Evolutionary conservation across 2,113 vertebrate genomes (phyloP).

Genomic region (Menidia beryllina): DNA sequence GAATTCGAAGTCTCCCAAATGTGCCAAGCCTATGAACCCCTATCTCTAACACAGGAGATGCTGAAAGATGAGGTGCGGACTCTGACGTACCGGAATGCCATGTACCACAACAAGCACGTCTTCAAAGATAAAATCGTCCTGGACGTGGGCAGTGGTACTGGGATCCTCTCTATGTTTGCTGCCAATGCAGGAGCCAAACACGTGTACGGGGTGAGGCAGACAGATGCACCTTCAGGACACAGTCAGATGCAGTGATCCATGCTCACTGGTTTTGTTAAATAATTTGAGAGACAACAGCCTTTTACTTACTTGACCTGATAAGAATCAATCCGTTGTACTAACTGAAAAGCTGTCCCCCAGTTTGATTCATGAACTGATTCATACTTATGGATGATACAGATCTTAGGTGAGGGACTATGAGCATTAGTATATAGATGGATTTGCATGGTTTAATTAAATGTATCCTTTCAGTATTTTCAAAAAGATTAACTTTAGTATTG

Average conservation of each 20-base stretch:
- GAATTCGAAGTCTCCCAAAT: background rate
- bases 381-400: too few species aligned
- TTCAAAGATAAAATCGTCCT: constrained; percentile 98
- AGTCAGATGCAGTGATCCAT: constrained; percentile 3
- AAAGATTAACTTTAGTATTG: too few species aligned
- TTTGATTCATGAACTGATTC: too few species aligned
- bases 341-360: background rate
- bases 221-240: background rate
- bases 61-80: constrained; percentile 97
- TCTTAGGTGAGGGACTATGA: too few species aligned
- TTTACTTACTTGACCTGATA: too few species aligned
- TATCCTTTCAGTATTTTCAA: background rate
- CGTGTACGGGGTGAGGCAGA: constrained; percentile 90
- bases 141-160: constrained; percentile 95
- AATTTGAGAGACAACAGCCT: background rate
- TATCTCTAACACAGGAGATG: constrained; percentile 88
- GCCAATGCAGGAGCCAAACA: constrained; percentile 97
- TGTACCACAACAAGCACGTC: constrained; percentile 99
- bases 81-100: constrained; percentile 95
- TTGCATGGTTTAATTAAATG: constrained; percentile 34
- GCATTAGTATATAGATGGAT: constrained; percentile 21
- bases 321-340: background rate
- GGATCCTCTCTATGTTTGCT: constrained; percentile 98
- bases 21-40: background rate
- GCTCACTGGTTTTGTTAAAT: constrained; percentile 6